A percentile compares a stretch with the other conserved stretches of the same genome.
Evolutionary conservation across 2,888 invertebrate genomes (phyloP).

Genomic region (Lacanobia wlatinum): DNA sequence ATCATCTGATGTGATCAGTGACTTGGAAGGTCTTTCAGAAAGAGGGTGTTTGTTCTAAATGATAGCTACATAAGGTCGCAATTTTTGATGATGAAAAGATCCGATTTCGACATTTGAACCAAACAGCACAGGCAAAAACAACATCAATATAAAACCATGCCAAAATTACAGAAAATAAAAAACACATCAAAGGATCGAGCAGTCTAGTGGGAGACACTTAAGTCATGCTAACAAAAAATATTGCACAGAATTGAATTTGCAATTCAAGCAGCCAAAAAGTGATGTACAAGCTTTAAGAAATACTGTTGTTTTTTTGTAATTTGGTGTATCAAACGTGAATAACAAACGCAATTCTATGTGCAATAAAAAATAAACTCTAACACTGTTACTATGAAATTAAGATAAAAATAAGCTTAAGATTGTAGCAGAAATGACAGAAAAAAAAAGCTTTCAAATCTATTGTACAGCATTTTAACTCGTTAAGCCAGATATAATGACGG

Average conservation of each 20-base stretch:
- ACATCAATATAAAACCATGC: slow-evolving; percentile 87
- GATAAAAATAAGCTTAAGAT: slow-evolving; percentile 82
- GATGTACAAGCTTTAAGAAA: not conserved
- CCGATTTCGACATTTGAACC: slow-evolving; percentile 68
- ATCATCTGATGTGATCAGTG: too few species aligned
- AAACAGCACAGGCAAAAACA: slow-evolving; percentile 81
- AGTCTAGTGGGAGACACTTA: slow-evolving; percentile 83
- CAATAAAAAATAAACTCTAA: slow-evolving; percentile 69
- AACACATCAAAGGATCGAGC: slow-evolving; percentile 83
- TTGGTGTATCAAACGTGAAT: slow-evolving; percentile 33
- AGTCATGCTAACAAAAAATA: slow-evolving; percentile 83
- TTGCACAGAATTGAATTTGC: slow-evolving; percentile 64
- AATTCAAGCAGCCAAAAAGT: slow-evolving; percentile 26
- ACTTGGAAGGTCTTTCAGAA: not conserved
- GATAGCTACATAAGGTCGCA: not conserved
- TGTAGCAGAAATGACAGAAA: slow-evolving; percentile 84
- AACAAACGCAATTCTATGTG: slow-evolving; percentile 66
- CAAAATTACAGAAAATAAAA: slow-evolving; percentile 73
- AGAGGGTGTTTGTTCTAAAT: not conserved
- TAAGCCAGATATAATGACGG: slow-evolving; percentile 83
- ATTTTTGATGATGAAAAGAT: not conserved
- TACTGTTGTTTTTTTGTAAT: not conserved
- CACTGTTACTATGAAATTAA: slow-evolving; percentile 84
- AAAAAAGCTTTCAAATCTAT: slow-evolving; percentile 86
- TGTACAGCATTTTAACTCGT: slow-evolving; percentile 85